A percentile compares a stretch with the other conserved stretches of the same genome.
Conservation (phyloP, 53 echinoderm and acorn worm genomes). For the Paracentrotus lividus region DNA sequence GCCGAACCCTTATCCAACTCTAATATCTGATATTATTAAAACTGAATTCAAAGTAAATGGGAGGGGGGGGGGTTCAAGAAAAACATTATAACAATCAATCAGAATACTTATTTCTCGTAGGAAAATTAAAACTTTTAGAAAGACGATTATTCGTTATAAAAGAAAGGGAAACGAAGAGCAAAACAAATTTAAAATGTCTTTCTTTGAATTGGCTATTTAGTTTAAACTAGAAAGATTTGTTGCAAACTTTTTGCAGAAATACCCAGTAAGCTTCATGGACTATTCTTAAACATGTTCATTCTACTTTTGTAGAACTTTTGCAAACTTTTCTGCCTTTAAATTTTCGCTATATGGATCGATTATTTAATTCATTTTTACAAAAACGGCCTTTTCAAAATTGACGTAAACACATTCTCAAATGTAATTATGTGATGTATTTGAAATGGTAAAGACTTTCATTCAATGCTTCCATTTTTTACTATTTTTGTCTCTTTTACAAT, state of each 20-base stretch:
- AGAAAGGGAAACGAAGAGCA: not conserved
- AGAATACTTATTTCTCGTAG: not conserved
- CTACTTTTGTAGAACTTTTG: not conserved
- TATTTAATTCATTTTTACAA: not conserved
- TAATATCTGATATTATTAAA: constrained; percentile 59
- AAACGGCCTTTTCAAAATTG: too few species aligned
- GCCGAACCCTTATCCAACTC: constrained; percentile 90
- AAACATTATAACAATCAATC: not conserved
- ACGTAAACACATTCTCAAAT: not conserved
- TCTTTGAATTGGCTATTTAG: not conserved
- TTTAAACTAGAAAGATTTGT: not conserved
- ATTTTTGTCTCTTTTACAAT: constrained; percentile 20
- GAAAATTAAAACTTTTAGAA: not conserved
- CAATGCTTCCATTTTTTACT: constrained; percentile 69
- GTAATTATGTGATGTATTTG: constrained; percentile 44
- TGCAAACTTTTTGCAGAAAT: not conserved
- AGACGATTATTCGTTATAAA: not conserved
- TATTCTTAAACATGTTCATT: not conserved
- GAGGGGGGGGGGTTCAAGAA: too few species aligned
- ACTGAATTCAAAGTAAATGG: constrained; percentile 4
- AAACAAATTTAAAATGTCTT: not conserved
- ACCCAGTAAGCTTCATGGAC: not conserved
- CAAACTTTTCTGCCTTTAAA: not conserved
- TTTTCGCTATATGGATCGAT: too few species aligned
- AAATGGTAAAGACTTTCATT: constrained; percentile 26